Evolutionary conservation across 2,888 invertebrate species (phyloP), one percentile per base, ranked within the genome.

Genomic region (Druceiella hillmani): DNA sequence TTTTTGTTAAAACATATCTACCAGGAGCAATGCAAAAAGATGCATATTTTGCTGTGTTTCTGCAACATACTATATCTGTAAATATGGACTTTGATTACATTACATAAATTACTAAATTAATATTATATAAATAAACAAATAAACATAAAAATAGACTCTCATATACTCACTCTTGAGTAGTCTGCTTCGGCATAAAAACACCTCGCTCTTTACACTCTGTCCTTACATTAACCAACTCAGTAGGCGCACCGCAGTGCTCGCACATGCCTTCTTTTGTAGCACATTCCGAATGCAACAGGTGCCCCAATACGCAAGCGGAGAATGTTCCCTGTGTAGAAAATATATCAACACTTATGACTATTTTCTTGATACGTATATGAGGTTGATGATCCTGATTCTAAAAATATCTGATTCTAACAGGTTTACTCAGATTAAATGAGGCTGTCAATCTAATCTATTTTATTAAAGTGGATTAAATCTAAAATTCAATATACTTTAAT

Each of bases 271-370:
- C 40, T 0, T 66, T 64, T n/a, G 77, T 58, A 9, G 83, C 83
- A 55, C 93, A 93, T 37, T 84, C 83, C 37, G 81, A 66, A 65
- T 93, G 93, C 62, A 87, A 92, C 47, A 88, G 78, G 62, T 93
- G 93, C 12, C 79, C 76, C 39, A 76, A 66, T 33, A 76, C 75
- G 60, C 93, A 94, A 51, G 87, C 82, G 52, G 82, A 77, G 68
- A 92, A 93, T 48, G 76, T 77, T 3, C 93, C 93, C 86, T 87
- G 61, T 22, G 52, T 51, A 39, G 33, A 40, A 33, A 27, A 26
- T 29, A 17, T 33, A 3, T 32, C 31, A 35, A 17, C 24, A 17
- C 12, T 35, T 10, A 26, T 31, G 10, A 7, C 3, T 6, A 31
- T 12, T 11, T 15, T 2, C 22, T n/a, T 7, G 22, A 20, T 6